Conservation (phyloP, 2,797 vertebrate species). For the Nannoperca australis region DNA sequence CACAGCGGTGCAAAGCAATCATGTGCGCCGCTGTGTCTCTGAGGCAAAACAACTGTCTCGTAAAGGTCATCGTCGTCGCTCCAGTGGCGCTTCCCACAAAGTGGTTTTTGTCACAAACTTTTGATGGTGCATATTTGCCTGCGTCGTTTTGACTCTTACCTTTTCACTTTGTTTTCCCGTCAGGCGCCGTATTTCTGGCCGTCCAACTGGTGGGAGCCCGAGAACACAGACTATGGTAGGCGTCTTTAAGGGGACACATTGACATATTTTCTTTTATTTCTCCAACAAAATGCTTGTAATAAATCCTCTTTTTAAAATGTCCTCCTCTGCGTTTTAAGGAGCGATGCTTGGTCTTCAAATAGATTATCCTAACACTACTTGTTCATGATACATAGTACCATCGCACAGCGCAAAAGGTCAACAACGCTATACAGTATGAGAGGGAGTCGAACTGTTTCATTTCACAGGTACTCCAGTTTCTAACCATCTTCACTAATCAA, state of each 20-base stretch:
- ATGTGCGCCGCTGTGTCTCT: constrained; percentile 16
- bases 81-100: too few relatives aligned
- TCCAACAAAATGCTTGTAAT: not conserved
- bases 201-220: constrained; percentile 99
- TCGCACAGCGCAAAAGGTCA: too few relatives aligned
- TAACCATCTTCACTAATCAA: not conserved
- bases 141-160: not conserved
- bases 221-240: constrained; percentile 99
- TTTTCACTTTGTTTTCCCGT: constrained; percentile 21
- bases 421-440: not conserved
- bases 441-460: not conserved
- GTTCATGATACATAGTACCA: not conserved
- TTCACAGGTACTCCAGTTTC: not conserved
- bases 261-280: not conserved
- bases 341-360: not conserved
- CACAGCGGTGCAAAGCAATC: constrained; percentile 11
- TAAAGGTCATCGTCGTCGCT: constrained; percentile 39
- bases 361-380: not conserved
- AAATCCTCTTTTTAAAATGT: not conserved
- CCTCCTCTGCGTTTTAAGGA: not conserved
- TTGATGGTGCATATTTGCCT: not conserved
- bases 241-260: constrained; percentile 7
- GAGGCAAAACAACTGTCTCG: constrained; percentile 12
- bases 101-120: not conserved
- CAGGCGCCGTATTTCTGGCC: constrained; percentile 99